A percentile compares a stretch with the other conserved stretches of the same genome.
Evolutionary conservation across 2,797 vertebrate species (phyloP).

Genomic region (Phoebastria nigripes): DNA sequence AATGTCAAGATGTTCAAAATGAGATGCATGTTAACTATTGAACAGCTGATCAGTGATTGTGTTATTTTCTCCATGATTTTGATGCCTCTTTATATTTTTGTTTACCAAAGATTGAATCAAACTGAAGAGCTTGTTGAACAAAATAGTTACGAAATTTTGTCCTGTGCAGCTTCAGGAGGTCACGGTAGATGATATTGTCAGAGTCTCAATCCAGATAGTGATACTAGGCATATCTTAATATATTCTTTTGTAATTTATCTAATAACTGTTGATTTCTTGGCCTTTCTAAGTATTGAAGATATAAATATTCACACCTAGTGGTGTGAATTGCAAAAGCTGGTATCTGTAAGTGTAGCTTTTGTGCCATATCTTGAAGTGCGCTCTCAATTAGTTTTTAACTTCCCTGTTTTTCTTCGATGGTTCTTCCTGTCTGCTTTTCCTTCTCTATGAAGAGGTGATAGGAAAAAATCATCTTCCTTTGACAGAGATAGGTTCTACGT

Average conservation of each 20-base stretch:
- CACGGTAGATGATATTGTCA: background rate
- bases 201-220: background rate
- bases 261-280: background rate
- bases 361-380: background rate
- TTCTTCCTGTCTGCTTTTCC: fast-evolving
- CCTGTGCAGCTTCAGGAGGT: background rate
- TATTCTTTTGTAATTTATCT: background rate
- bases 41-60: background rate
- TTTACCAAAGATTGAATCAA: background rate
- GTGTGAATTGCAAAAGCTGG: background rate
- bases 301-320: background rate
- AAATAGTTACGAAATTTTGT: background rate
- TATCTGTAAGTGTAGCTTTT: background rate
- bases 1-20: background rate
- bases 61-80: background rate
- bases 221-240: background rate
- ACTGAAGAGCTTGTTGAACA: background rate
- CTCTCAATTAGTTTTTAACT: background rate
- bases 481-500: background rate
- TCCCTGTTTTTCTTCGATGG: fast-evolving
- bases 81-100: background rate
- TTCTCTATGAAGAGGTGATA: background rate
- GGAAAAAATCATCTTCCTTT: background rate
- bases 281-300: background rate
- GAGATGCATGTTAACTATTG: background rate